Evolutionary conservation across 2,113 vertebrate species (phyloP).

Genomic region (Epinephelus cyanopodus): DNA sequence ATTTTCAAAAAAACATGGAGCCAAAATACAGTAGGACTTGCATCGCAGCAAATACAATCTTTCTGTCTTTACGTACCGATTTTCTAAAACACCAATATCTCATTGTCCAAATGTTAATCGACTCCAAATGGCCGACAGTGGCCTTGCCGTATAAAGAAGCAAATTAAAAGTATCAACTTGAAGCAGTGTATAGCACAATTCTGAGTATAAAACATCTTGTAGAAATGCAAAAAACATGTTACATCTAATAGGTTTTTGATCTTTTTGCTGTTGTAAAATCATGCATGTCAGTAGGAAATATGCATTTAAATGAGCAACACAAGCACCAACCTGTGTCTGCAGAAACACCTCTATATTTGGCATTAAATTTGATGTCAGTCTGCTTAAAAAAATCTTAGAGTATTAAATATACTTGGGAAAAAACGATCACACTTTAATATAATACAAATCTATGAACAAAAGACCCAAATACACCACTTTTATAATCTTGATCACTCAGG

Average conservation of each 20-base stretch:
- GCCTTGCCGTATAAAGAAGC: not conserved
- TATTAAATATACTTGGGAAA: slow-evolving; percentile 58
- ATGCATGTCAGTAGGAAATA: slow-evolving; percentile 4
- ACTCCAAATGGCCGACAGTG: slow-evolving; percentile 11
- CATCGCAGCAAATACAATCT: slow-evolving; percentile 67
- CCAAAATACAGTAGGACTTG: slow-evolving; percentile 30
- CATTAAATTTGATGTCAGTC: slow-evolving; percentile 11
- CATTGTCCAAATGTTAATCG: not conserved
- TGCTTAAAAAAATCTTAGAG: slow-evolving; percentile 18
- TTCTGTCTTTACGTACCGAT: slow-evolving; percentile 51
- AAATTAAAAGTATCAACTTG: not conserved
- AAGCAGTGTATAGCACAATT: slow-evolving; percentile 7
- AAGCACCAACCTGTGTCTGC: slow-evolving; percentile 12
- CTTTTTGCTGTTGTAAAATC: slow-evolving; percentile 1
- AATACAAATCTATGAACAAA: slow-evolving; percentile 64
- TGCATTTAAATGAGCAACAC: not conserved
- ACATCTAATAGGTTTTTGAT: slow-evolving; percentile 16
- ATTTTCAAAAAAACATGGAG: slow-evolving; percentile 8
- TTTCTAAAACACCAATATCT: slow-evolving; percentile 21
- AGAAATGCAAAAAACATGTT: slow-evolving; percentile 24
- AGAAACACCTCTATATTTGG: slow-evolving; percentile 35
- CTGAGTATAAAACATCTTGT: slow-evolving; percentile 20
- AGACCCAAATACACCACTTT: slow-evolving; percentile 8
- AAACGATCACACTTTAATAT: slow-evolving; percentile 29
- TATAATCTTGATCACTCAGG: not conserved